A percentile compares a stretch with the other conserved stretches of the same genome.
phyloP scores from a whole-genome alignment of 2,113 vertebrate genomes.

The Camelus dromedarius region DNA sequence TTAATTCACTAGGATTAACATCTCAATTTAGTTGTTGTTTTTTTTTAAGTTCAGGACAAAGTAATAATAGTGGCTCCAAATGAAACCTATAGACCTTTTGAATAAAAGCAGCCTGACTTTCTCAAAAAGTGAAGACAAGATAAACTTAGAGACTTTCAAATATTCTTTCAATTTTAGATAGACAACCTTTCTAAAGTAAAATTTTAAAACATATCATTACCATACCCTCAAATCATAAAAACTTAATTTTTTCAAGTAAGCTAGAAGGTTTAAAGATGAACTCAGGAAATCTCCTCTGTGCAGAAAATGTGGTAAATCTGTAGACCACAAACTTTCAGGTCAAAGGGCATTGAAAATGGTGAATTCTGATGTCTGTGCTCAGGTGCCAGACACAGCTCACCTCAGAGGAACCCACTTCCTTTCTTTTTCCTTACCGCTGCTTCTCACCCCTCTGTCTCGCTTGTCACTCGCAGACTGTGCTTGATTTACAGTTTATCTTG shows the following conservation, averaged over 20 bases:
- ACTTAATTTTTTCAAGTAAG: background rate
- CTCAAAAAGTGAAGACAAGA: background rate
- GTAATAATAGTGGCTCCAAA: background rate
- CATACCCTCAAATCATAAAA: background rate
- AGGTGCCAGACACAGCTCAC: background rate
- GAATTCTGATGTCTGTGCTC: background rate
- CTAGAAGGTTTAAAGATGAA: conserved; percentile 12
- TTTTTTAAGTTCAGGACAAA: background rate
- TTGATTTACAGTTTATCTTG: background rate
- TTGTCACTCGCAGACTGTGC: background rate
- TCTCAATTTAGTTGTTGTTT: background rate
- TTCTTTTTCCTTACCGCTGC: background rate
- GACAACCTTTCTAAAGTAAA: conserved; percentile 12
- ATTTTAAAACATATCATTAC: background rate
- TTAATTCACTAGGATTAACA: conserved; percentile 2
- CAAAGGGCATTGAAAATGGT: background rate
- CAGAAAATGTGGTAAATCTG: background rate
- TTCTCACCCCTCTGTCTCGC: background rate
- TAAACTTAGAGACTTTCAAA: background rate
- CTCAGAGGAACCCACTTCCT: background rate
- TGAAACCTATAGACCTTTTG: conserved; percentile 5
- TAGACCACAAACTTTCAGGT: background rate
- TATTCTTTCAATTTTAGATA: conserved; percentile 13
- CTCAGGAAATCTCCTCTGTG: background rate
- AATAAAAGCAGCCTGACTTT: background rate